Conservation (phyloP, 2,113 vertebrate species). For the Pseudopipra pipra region DNA sequence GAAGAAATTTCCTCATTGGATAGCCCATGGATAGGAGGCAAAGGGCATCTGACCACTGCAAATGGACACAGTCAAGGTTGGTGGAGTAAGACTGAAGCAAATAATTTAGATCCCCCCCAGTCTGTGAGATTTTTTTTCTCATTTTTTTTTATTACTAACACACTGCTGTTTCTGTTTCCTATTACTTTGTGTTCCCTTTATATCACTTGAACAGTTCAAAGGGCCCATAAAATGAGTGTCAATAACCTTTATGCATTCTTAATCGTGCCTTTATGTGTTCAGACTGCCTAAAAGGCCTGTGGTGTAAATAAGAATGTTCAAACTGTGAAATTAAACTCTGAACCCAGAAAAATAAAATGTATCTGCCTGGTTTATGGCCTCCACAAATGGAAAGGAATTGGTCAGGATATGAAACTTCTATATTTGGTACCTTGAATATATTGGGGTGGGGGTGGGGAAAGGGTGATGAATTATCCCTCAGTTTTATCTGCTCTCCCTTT, state of each 20-base stretch:
- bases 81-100: neutral
- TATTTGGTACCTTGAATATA: neutral
- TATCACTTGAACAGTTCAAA: neutral
- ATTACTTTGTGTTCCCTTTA: neutral
- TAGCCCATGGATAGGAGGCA: rapidly evolving
- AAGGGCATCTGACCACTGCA: neutral
- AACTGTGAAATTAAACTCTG: neutral
- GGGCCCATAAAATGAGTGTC: neutral
- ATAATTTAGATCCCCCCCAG: neutral
- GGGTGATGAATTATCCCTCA: neutral
- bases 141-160: neutral
- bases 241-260: neutral
- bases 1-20: neutral
- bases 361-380: neutral
- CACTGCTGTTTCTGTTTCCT: neutral
- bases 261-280: neutral
- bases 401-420: neutral
- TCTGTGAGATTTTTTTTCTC: neutral
- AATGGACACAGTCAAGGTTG: neutral
- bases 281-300: neutral
- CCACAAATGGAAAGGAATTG: neutral
- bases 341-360: neutral
- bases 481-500: neutral
- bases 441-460: neutral
- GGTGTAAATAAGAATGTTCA: neutral